phyloP scores from a whole-genome alignment of 1,140 invertebrate species.

The Nylanderia fulva region DNA sequence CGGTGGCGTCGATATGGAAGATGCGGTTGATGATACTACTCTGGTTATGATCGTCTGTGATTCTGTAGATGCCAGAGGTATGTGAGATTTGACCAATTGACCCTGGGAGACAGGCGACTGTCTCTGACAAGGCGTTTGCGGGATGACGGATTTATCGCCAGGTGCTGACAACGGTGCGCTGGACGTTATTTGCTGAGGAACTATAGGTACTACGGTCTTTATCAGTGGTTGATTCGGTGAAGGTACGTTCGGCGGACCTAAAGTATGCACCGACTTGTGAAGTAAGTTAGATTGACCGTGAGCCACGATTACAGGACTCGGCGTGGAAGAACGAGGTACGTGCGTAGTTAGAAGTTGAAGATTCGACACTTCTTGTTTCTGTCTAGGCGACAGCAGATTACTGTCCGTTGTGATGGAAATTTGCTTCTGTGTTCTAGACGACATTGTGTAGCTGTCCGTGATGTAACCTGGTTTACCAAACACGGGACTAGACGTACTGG shows the following conservation, averaged over 20 bases:
- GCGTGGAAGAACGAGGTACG: conserved; percentile 81
- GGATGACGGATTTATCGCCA: conserved; percentile 60
- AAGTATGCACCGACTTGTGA: conserved; percentile 79
- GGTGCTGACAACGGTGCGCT: conserved; percentile 14
- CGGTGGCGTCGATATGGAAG: conserved; percentile 55
- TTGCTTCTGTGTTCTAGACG: conserved; percentile 76
- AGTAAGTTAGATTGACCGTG: conserved; percentile 79
- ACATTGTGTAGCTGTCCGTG: conserved; percentile 70
- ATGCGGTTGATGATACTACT: conserved; percentile 63
- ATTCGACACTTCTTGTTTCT: conserved; percentile 79
- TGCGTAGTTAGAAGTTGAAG: conserved; percentile 81
- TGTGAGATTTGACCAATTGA: conserved; percentile 75
- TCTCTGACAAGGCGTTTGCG: conserved; percentile 54
- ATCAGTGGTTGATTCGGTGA: conserved; percentile 76
- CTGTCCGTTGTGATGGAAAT: conserved; percentile 67
- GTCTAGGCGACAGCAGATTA: conserved; percentile 77
- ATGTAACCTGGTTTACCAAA: conserved; percentile 75
- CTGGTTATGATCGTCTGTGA: conserved; percentile 76
- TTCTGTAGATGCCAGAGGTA: conserved; percentile 75
- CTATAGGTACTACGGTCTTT: conserved; percentile 80
- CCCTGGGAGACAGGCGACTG: conserved; percentile 65
- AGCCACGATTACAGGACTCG: conserved; percentile 86
- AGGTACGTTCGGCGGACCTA: conserved; percentile 67
- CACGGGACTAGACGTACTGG: conserved; percentile 78
- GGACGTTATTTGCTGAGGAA: conserved; percentile 71